These are phyloP conservation scores for Dendrolimus houi DNA, from an alignment of 2,888 invertebrate species.

Conservation along the genomic window DNA sequence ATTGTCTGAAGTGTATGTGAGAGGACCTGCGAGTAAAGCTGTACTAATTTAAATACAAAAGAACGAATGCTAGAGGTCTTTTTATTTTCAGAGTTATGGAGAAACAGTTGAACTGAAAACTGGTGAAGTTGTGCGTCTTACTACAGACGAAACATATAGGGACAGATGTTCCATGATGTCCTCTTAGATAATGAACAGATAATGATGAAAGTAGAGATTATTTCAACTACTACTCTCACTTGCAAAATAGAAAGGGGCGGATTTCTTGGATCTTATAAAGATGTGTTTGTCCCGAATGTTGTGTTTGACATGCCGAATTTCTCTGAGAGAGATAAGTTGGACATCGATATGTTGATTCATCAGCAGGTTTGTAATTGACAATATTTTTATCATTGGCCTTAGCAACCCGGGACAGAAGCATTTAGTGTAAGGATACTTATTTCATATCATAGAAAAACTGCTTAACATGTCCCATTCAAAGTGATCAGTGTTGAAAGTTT, in stretches of 20 bases:
- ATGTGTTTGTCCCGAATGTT: constrained; percentile 59
- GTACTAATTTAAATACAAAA: too few species aligned
- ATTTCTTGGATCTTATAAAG: constrained; percentile 50
- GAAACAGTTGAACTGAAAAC: constrained; percentile 48
- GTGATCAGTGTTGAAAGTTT: too few species aligned
- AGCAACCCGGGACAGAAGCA: too few species aligned
- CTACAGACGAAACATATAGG: constrained; percentile 72
- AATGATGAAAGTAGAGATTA: constrained; percentile 80
- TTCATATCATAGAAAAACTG: too few species aligned
- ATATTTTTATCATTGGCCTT: neutral
- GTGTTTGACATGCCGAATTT: constrained; percentile 53
- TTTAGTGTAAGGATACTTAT: too few species aligned
- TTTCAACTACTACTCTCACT: constrained; percentile 54
- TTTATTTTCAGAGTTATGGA: constrained; percentile 42
- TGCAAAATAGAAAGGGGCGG: constrained; percentile 61
- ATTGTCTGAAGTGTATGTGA: too few species aligned
- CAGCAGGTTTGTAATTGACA: constrained; percentile 38
- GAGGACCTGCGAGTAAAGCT: too few species aligned
- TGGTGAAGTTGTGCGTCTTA: constrained; percentile 65
- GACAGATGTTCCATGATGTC: constrained; percentile 72
- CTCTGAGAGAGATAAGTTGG: constrained; percentile 46
- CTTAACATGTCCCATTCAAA: too few species aligned
- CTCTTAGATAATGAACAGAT: constrained; percentile 83
- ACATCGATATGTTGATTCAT: constrained; percentile 47
- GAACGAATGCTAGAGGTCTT: too few species aligned